Evolutionary conservation across 1,140 invertebrate genomes (phyloP), one percentile per base, ranked within the genome.

Genomic region (Meloidogyne hapla): DNA sequence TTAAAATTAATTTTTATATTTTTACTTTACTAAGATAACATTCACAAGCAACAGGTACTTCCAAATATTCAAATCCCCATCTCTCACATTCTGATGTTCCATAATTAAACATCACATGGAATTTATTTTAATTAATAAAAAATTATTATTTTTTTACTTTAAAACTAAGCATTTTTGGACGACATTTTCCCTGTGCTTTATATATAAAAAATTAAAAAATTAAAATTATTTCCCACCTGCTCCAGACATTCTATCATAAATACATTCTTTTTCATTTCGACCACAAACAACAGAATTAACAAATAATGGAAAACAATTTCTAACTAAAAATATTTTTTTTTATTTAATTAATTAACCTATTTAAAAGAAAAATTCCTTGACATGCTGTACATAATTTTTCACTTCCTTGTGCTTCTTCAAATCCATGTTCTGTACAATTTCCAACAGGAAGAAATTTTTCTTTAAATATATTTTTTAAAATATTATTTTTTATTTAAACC

Each of bases 131-230:
- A n/a, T 10, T 12, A 71, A 25, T 69, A 66, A 9, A 68, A 10
- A 10, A 2, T 26, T 73, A 13, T 74, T 33, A 0, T 66, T 71
- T 66, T 74, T 25, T 63, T 40, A 66, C 65, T 61, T 74, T 74
- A 56, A 77, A 77, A 40, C 56, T 77, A n/a, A 76, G 75, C 28
- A 42, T 73, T 77, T 77, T 77, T 25, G 75, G 48, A 2, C 33
- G 75, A 45, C 75, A 77, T 40, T 66, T 77, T 76, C 75, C 75
- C 40, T 77, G 75, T 1, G 75, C 75, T 48, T 21, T 42, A 42
- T 42, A 42, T 2, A 28, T 6, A 38, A 26, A 33, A 68, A n/a
- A n/a, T n/a, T 21, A 26, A 38, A 2, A 8, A 21, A 68, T 68
- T 33, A 40, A n/a, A 63, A 15, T 23, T 63, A 5, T 26, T 8